phyloP scores from a whole-genome alignment of 2,888 invertebrate genomes.

The Mesochorus sp. region DNA sequence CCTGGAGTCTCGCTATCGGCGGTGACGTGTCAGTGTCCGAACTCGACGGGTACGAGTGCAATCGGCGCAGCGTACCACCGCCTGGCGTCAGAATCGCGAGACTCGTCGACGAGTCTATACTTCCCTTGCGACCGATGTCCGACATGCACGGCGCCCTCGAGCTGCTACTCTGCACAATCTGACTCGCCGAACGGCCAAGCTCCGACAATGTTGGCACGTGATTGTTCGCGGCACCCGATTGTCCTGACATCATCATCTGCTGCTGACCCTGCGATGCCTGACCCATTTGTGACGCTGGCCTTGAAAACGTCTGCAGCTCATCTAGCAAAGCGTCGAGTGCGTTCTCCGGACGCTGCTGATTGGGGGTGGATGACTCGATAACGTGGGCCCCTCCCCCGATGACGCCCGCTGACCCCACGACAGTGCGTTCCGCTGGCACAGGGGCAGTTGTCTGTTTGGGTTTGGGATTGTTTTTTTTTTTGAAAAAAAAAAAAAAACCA shows the following conservation, averaged over 20 bases:
- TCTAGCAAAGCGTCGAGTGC: constrained; percentile 98
- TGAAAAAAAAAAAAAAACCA: constrained; percentile 16
- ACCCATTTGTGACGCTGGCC: constrained; percentile 84
- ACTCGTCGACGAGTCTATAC: constrained; percentile 83
- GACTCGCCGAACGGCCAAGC: constrained; percentile 66
- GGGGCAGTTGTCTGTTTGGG: constrained; percentile 83
- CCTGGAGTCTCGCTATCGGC: constrained; percentile 86
- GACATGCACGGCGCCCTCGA: constrained; percentile 81
- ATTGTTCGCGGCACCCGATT: too few relatives aligned
- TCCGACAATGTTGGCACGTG: constrained; percentile 65
- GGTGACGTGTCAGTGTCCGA: constrained; percentile 92
- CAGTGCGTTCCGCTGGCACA: constrained; percentile 84
- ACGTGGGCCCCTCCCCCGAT: constrained; percentile 85
- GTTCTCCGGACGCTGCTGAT: constrained; percentile 92
- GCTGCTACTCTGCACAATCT: constrained; percentile 60
- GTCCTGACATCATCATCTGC: constrained; percentile 15
- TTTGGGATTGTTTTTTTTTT: constrained; percentile 70
- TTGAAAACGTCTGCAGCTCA: constrained; percentile 94
- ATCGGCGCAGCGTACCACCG: constrained; percentile 85
- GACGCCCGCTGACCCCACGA: constrained; percentile 85
- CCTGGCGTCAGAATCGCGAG: constrained; percentile 75
- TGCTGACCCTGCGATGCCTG: constrained; percentile 72
- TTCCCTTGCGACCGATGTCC: constrained; percentile 84
- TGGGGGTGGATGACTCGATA: constrained; percentile 84
- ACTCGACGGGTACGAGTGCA: constrained; percentile 93